phyloP scores from a whole-genome alignment of 1,140 invertebrate species.

The Apis mellifera region Amel_HAv3.1 CM009942.2:6327001-6327500 shows the following conservation, averaged over 20 bases:
- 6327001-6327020: neutral
- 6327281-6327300: conserved; percentile 38
- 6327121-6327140: conserved; percentile 1
- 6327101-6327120: neutral
- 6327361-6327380: conserved; percentile 1
- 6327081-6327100: too few species aligned
- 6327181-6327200: conserved; percentile 35
- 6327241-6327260: neutral
- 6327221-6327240: conserved; percentile 40
- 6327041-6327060: neutral
- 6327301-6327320: conserved; percentile 59
- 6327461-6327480: neutral
- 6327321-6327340: conserved; percentile 69
- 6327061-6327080: neutral
- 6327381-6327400: neutral
- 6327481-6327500: conserved; percentile 34
- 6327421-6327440: conserved; percentile 36
- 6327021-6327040: too few species aligned
- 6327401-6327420: conserved; percentile 50
- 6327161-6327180: conserved; percentile 31
- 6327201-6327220: conserved; percentile 65
- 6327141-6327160: conserved; percentile 40
- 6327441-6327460: conserved; percentile 9
- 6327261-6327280: neutral
- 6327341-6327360: conserved; percentile 74